Evolutionary conservation across 2,113 vertebrate genomes (phyloP).

Genomic region (Ailurus styani): DNA sequence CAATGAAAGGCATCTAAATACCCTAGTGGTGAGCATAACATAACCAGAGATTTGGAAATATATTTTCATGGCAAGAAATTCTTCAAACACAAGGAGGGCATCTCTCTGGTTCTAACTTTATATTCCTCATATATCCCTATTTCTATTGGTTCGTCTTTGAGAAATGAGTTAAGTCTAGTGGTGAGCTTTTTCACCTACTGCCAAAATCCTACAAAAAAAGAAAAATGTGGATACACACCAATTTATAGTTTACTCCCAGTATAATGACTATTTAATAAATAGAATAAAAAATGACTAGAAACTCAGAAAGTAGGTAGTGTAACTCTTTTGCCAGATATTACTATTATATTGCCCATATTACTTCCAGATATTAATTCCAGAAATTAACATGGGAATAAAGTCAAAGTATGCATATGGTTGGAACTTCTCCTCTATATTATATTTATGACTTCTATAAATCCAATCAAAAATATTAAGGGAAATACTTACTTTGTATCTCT

Average conservation of each 20-base stretch:
- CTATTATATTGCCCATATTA: neutral
- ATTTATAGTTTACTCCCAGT: neutral
- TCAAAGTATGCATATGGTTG: neutral
- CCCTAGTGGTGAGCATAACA: neutral
- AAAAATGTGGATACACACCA: neutral
- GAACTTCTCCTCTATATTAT: neutral
- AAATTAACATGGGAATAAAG: neutral
- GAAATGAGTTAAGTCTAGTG: neutral
- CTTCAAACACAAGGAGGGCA: neutral
- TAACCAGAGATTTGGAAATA: neutral
- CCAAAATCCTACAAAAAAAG: neutral
- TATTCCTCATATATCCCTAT: neutral
- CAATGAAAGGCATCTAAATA: neutral
- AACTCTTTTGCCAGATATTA: neutral
- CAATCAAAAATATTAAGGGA: conserved; percentile 32
- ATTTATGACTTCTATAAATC: conserved; percentile 17
- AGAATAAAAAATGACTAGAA: conserved; percentile 18
- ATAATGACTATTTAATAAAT: neutral
- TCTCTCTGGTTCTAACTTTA: neutral
- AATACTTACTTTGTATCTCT: conserved; percentile 83
- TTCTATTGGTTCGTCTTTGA: neutral
- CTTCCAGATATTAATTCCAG: neutral
- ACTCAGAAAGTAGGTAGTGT: neutral
- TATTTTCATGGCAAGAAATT: neutral
- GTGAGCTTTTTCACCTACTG: neutral